Evolutionary conservation across 2,113 vertebrate species (phyloP).

Genomic region (Corvus cornix): DNA sequence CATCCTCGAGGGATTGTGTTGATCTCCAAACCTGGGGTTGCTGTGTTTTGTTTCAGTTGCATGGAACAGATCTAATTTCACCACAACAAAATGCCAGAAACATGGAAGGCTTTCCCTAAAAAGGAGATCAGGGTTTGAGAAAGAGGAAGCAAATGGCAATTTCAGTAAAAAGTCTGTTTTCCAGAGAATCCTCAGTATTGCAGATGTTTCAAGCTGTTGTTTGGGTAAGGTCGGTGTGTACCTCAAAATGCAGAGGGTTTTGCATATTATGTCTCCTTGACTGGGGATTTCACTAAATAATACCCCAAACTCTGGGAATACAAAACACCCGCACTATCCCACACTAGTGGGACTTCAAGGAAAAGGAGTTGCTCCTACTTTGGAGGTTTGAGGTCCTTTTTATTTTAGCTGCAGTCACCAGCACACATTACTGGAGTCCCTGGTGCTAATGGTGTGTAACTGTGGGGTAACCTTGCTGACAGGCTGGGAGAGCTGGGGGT

Average conservation of each 20-base stretch:
- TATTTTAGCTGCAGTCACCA: background rate
- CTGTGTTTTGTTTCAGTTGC: background rate
- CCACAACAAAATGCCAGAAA: background rate
- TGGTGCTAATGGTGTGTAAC: background rate
- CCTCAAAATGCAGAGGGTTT: background rate
- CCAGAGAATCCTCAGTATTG: background rate
- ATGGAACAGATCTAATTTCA: background rate
- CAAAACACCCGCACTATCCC: background rate
- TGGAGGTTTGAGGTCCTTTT: background rate
- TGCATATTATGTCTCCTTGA: background rate
- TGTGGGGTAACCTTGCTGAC: background rate
- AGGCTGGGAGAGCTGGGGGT: background rate
- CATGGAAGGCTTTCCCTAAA: background rate
- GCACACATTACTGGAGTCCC: background rate
- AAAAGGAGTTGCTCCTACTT: background rate
- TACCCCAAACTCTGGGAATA: background rate
- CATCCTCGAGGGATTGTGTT: background rate
- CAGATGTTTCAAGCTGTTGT: background rate
- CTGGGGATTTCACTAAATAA: background rate
- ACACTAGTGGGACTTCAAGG: background rate
- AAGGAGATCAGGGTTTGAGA: background rate
- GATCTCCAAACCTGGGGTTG: background rate
- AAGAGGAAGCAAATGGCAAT: background rate
- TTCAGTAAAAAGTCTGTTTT: background rate
- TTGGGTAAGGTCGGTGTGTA: background rate